A percentile compares a stretch with the other conserved stretches of the same genome.
Evolutionary conservation across 23 tunicate species (phyloP).

Genomic region (Halocynthia aurantium): DNA sequence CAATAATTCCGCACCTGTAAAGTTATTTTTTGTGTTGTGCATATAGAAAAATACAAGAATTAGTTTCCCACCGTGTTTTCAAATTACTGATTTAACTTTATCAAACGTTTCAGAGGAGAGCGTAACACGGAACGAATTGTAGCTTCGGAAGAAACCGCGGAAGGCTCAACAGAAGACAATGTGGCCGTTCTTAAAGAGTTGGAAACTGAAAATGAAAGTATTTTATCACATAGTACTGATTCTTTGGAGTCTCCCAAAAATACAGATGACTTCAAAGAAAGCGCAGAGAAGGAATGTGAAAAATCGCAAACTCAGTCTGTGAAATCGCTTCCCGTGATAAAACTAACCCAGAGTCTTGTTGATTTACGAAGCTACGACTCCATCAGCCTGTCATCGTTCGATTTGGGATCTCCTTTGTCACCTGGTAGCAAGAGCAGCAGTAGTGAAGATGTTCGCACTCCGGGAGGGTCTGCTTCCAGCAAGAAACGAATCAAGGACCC

Average conservation of each 20-base stretch:
- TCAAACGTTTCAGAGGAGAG: conserved; percentile 4
- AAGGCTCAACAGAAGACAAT: not conserved
- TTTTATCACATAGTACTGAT: not conserved
- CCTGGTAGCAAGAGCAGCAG: conserved; percentile 12
- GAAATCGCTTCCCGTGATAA: not conserved
- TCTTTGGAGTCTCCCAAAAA: not conserved
- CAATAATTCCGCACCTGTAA: too few relatives aligned
- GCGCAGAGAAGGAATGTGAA: conserved; percentile 2
- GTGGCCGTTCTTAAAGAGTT: not conserved
- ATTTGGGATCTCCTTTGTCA: not conserved
- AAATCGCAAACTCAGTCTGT: not conserved
- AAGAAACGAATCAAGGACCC: conserved; percentile 22
- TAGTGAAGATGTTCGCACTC: conserved; percentile 31
- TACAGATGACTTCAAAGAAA: not conserved
- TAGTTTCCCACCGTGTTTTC: not conserved
- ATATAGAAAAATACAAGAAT: not conserved
- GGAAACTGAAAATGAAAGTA: not conserved
- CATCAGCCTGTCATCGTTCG: not conserved
- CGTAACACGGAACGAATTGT: conserved; percentile 8
- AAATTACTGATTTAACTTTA: not conserved
- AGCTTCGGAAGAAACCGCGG: not conserved
- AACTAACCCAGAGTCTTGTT: conserved; percentile 10
- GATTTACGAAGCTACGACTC: conserved; percentile 2
- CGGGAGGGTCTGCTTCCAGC: conserved; percentile 10
- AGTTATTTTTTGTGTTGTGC: too few relatives aligned